Conservation (phyloP, 2,113 vertebrate genomes). For the Callocephalon fimbriatum region DNA sequence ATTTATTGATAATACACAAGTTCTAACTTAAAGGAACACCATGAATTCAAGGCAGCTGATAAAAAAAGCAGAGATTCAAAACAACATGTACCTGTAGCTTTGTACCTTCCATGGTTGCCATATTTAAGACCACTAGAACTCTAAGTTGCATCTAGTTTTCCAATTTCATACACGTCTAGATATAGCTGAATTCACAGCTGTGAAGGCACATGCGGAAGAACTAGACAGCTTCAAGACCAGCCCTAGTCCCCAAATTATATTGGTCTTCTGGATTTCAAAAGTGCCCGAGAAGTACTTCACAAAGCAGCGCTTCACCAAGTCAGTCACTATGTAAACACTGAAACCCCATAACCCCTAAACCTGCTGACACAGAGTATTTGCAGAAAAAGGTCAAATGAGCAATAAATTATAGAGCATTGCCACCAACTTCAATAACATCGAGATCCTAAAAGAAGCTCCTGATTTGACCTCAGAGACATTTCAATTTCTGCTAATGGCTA, state of each 20-base stretch:
- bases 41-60: not conserved
- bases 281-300: not conserved
- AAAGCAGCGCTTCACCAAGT: not conserved
- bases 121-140: not conserved
- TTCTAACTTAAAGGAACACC: not conserved
- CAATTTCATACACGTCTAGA: not conserved
- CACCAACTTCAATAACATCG: not conserved
- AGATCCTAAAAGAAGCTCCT: not conserved
- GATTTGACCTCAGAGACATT: not conserved
- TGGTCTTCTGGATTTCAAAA: not conserved
- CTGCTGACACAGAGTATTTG: not conserved
- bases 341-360: not conserved
- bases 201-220: not conserved
- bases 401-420: not conserved
- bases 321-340: not conserved
- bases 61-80: not conserved
- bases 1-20: not conserved
- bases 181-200: not conserved
- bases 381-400: not conserved
- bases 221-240: not conserved
- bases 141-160: not conserved
- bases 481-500: not conserved
- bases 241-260: not conserved
- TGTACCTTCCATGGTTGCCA: not conserved
- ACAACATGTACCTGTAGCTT: not conserved